phyloP scores from a whole-genome alignment of 2,888 invertebrate genomes.

The Ormyrus nitidulus region DNA sequence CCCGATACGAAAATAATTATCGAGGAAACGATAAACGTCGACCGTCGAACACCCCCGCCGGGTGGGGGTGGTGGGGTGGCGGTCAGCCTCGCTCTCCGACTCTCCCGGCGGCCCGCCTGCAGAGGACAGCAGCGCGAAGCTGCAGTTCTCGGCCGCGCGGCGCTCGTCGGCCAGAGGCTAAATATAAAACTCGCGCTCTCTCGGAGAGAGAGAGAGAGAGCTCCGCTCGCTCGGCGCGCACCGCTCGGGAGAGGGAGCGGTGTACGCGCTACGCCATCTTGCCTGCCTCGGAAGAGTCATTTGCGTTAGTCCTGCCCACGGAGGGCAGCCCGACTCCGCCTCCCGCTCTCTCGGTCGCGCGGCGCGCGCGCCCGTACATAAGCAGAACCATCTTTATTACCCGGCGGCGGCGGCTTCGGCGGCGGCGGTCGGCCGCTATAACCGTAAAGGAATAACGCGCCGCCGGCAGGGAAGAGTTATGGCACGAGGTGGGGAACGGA shows the following conservation, averaged over 20 bases:
- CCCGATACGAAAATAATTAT: too few species aligned
- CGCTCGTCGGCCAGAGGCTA: constrained; percentile 3
- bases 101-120: not conserved
- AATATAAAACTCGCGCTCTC: constrained; percentile 22
- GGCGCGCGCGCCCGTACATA: constrained; percentile 65
- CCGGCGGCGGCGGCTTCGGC: constrained; percentile 64
- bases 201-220: constrained; percentile 22
- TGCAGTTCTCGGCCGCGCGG: not conserved
- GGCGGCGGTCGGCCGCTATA: constrained; percentile 46
- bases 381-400: constrained; percentile 77
- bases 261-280: constrained; percentile 76
- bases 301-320: constrained; percentile 78
- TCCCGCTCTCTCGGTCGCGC: constrained; percentile 66
- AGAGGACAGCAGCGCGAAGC: constrained; percentile 5
- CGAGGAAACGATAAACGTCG: too few species aligned
- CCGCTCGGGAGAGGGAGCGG: constrained; percentile 2
- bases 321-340: constrained; percentile 77
- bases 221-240: not conserved
- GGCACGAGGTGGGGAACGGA: constrained; percentile 34
- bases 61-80: too few species aligned
- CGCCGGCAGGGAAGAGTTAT: too few species aligned
- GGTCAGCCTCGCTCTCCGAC: too few species aligned
- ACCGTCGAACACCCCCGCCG: too few species aligned
- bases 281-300: constrained; percentile 76
- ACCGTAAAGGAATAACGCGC: constrained; percentile 52